These are phyloP conservation scores for Gobio gobio DNA, from an alignment of 2,113 vertebrate genomes.

Conservation along the genomic window DNA sequence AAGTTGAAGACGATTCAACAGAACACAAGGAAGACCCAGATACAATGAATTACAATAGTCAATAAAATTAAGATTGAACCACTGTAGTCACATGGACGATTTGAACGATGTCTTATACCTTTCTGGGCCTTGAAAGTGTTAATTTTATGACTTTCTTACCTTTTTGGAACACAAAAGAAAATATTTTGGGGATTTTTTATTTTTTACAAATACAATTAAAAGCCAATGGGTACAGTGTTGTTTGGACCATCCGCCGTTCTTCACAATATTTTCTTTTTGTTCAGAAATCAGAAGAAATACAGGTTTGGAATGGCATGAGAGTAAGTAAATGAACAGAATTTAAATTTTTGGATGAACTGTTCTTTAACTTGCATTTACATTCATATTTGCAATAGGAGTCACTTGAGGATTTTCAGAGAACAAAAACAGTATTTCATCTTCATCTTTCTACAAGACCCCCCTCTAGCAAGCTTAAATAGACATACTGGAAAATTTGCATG, in stretches of 20 bases:
- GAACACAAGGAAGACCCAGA: too few species aligned
- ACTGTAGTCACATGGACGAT: too few species aligned
- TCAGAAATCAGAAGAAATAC: background rate
- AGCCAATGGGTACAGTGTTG: background rate
- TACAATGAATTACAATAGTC: too few species aligned
- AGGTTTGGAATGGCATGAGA: background rate
- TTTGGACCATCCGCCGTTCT: background rate
- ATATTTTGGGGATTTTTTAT: background rate
- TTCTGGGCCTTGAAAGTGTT: too few species aligned
- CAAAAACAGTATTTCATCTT: conserved; percentile 65
- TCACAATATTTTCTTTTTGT: background rate
- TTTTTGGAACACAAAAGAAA: background rate
- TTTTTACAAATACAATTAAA: background rate
- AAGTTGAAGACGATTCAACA: too few species aligned
- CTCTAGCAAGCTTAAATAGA: conserved; percentile 68
- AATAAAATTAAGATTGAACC: too few species aligned
- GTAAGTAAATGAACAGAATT: background rate
- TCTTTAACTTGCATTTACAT: background rate
- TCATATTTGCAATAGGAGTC: conserved; percentile 69
- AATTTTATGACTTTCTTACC: background rate
- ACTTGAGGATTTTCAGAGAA: conserved; percentile 70
- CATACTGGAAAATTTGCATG: conserved; percentile 68
- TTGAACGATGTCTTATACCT: too few species aligned
- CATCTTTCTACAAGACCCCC: conserved; percentile 62
- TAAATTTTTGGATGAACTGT: background rate